Evolutionary conservation across 2,113 vertebrate species (phyloP).

Genomic region (Dipodomys merriami): DNA sequence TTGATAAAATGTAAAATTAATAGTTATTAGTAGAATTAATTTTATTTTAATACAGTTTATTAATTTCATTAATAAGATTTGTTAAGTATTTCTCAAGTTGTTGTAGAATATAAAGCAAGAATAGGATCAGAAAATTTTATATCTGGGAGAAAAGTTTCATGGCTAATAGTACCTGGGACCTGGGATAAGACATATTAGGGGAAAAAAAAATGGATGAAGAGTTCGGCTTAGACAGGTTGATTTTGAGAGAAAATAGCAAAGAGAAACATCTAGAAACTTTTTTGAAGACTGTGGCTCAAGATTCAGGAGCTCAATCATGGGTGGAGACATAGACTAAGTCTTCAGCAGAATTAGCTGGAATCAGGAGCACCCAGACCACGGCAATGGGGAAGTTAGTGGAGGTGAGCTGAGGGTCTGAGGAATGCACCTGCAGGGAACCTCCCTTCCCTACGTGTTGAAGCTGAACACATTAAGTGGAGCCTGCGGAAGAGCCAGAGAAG

Average conservation of each 20-base stretch:
- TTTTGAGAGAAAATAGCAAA: neutral
- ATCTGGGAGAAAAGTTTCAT: neutral
- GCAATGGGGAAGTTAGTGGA: neutral
- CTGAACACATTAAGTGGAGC: neutral
- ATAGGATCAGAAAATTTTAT: neutral
- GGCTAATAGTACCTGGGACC: neutral
- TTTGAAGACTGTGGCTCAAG: neutral
- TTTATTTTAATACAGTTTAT: no score
- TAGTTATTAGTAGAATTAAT: no score
- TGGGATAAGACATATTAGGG: neutral
- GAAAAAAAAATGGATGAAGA: neutral
- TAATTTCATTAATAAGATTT: neutral
- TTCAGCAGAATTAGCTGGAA: neutral
- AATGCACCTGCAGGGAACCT: neutral
- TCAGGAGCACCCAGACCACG: neutral
- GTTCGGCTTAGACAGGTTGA: neutral
- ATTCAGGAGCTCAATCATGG: neutral
- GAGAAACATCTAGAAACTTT: neutral
- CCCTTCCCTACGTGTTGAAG: neutral
- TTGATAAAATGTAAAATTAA: no score
- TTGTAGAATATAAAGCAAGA: neutral
- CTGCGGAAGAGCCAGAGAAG: neutral
- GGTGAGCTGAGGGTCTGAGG: neutral
- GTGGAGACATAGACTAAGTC: neutral
- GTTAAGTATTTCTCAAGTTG: neutral